A percentile compares a stretch with the other conserved stretches of the same genome.
Conservation (phyloP, 2,888 invertebrate genomes). For the Corbicula japonica region DNA sequence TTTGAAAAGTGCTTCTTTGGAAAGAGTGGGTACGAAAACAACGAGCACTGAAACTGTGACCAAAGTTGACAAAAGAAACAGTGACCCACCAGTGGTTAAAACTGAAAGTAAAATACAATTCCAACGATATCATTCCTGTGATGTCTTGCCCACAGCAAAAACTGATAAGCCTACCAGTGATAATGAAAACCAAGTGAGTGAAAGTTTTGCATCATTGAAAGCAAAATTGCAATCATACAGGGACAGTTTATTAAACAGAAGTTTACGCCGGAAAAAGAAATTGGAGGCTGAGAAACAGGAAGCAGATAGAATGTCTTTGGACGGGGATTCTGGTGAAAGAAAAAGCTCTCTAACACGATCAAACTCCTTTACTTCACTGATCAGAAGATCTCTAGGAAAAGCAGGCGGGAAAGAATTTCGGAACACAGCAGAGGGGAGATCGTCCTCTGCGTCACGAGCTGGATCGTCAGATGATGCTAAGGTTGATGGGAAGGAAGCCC, state of each 20-base stretch:
- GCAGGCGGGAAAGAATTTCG: slow-evolving; percentile 36
- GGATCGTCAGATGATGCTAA: slow-evolving; percentile 30
- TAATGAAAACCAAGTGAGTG: slow-evolving; percentile 53
- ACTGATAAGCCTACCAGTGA: slow-evolving; percentile 43
- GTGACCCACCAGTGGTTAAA: not conserved
- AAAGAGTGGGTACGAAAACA: slow-evolving; percentile 10
- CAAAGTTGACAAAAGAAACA: not conserved
- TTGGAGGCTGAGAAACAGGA: slow-evolving; percentile 44
- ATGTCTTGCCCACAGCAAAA: slow-evolving; percentile 58
- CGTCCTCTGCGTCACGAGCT: slow-evolving; percentile 38
- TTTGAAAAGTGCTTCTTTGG: slow-evolving; percentile 35
- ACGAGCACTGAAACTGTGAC: slow-evolving; percentile 3
- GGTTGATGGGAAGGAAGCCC: slow-evolving; percentile 34
- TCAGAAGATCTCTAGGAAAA: slow-evolving; percentile 52
- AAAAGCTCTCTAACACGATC: slow-evolving; percentile 71
- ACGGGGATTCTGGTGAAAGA: slow-evolving; percentile 48
- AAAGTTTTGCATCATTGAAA: slow-evolving; percentile 78
- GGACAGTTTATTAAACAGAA: slow-evolving; percentile 74
- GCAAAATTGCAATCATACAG: slow-evolving; percentile 81
- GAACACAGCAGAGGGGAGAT: slow-evolving; percentile 34
- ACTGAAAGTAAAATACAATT: slow-evolving; percentile 16
- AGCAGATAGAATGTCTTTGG: slow-evolving; percentile 40
- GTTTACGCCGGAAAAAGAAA: slow-evolving; percentile 57
- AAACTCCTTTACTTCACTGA: slow-evolving; percentile 70
- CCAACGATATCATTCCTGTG: slow-evolving; percentile 71